Percentiles rank a stretch among this genome's conserved stretches.
Conservation (phyloP, 2,113 vertebrate genomes). For the Labeo rohita region DNA sequence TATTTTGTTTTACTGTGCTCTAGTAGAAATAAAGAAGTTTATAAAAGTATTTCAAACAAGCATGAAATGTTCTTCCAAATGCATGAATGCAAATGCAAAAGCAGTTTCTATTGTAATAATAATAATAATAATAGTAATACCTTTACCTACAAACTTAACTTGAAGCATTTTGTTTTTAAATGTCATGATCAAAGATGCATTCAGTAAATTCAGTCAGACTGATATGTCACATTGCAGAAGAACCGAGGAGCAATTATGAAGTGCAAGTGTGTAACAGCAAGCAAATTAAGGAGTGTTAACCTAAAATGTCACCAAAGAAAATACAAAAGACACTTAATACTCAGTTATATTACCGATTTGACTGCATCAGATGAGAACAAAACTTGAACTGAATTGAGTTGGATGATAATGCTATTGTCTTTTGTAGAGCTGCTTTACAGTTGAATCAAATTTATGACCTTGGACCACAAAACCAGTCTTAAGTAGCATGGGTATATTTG, state of each 20-base stretch:
- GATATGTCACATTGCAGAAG: not conserved
- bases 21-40: not conserved
- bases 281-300: too few species aligned
- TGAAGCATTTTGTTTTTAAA: not conserved
- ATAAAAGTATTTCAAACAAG: not conserved
- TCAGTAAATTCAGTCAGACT: not conserved
- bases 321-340: too few species aligned
- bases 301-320: too few species aligned
- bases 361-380: too few species aligned
- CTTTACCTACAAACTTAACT: not conserved
- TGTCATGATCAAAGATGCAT: not conserved
- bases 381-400: too few species aligned
- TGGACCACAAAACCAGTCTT: too few species aligned
- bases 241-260: not conserved
- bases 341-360: too few species aligned
- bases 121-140: not conserved
- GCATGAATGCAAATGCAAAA: not conserved
- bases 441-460: too few species aligned
- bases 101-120: not conserved
- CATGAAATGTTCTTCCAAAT: not conserved
- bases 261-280: not conserved
- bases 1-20: not conserved
- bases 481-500: too few species aligned
- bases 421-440: too few species aligned
- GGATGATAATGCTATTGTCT: too few species aligned